phyloP scores from a whole-genome alignment of 2,797 vertebrate genomes.

The Neosilurus mollespiculum region DNA sequence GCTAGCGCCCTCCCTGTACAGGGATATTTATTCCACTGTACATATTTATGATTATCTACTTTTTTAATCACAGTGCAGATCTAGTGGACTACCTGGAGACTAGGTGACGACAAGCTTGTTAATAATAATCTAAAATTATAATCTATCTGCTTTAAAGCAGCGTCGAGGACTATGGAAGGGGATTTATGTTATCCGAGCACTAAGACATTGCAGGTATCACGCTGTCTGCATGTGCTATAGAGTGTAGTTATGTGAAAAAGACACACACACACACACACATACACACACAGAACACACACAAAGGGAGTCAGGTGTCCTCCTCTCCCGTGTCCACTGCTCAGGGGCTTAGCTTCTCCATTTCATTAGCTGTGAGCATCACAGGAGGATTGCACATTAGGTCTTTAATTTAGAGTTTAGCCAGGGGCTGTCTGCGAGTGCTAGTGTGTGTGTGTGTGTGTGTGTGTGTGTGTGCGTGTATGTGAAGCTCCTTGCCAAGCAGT shows the following conservation, averaged over 20 bases:
- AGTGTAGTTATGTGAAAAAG: slow-evolving; percentile 42
- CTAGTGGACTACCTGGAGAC: neutral
- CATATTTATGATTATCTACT: slow-evolving; percentile 16
- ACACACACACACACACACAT: no score
- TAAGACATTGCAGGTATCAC: slow-evolving; percentile 10
- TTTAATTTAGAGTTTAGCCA: slow-evolving; percentile 60
- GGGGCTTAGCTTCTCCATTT: slow-evolving; percentile 53
- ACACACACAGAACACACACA: slow-evolving; percentile 45
- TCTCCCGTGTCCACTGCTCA: slow-evolving; percentile 52
- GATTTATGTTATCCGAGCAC: slow-evolving; percentile 20
- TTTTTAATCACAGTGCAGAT: neutral
- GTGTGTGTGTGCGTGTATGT: slow-evolving; percentile 13
- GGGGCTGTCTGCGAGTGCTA: slow-evolving; percentile 40
- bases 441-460: slow-evolving; percentile 6
- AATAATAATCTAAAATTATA: neutral
- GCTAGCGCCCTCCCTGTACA: slow-evolving; percentile 6
- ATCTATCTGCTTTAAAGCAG: neutral
- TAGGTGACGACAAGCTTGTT: neutral
- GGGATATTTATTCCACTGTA: slow-evolving; percentile 16
- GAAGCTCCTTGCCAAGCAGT: slow-evolving; percentile 40
- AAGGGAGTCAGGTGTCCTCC: slow-evolving; percentile 53
- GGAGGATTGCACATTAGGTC: slow-evolving; percentile 55
- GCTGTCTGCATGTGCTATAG: slow-evolving; percentile 6
- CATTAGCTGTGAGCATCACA: slow-evolving; percentile 58
- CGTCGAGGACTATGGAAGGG: neutral